Conservation (phyloP, 2,888 invertebrate genomes). For the Microdon myrmicae region DNA sequence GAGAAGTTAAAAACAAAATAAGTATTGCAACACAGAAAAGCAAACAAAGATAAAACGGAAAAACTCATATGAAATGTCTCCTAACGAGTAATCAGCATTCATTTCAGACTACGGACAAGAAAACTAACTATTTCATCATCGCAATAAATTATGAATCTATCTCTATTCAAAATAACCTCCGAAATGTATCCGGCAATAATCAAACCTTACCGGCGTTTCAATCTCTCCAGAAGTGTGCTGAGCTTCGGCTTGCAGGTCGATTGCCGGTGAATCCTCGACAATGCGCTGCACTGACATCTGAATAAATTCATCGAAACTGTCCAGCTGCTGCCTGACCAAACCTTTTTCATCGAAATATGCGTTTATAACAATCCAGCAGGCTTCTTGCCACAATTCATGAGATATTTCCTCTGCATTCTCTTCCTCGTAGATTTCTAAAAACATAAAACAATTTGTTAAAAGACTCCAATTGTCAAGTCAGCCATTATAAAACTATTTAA, state of each 20-base stretch:
- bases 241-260: slow-evolving; percentile 97
- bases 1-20: no score
- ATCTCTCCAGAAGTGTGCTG: slow-evolving; percentile 95
- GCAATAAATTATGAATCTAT: no score
- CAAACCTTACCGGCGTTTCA: slow-evolving; percentile 79
- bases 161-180: no score
- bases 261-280: slow-evolving; percentile 98
- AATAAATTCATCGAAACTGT: slow-evolving; percentile 99
- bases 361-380: slow-evolving; percentile 99
- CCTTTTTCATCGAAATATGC: slow-evolving; percentile 99
- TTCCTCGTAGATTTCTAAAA: slow-evolving; percentile 75
- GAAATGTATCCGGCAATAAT: no score
- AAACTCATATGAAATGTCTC: no score
- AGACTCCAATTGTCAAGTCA: neutral
- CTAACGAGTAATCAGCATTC: no score
- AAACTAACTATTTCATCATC: no score
- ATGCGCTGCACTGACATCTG: slow-evolving; percentile 99
- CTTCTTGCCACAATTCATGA: slow-evolving; percentile 99
- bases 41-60: no score
- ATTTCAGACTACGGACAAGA: no score
- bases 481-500: slow-evolving; percentile 20
- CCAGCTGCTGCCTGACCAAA: slow-evolving; percentile 96
- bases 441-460: neutral
- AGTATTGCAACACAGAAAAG: no score
- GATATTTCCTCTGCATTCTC: slow-evolving; percentile 96